Evolutionary conservation across 2,797 vertebrate genomes (phyloP).

Genomic region (Podarcis lilfordi): DNA sequence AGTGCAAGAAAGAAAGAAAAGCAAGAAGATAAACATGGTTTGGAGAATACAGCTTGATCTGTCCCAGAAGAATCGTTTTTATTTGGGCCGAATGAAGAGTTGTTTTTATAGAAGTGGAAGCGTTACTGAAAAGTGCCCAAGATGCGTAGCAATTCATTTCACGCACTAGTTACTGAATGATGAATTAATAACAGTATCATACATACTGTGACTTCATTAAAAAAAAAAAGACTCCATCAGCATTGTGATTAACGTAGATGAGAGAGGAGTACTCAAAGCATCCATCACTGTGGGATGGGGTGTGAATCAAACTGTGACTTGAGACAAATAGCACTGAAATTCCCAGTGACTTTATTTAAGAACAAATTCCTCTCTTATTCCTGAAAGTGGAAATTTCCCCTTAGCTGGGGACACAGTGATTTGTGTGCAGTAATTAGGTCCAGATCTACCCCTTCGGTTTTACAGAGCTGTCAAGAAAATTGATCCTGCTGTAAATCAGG

Average conservation of each 20-base stretch:
- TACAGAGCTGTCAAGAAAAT: not conserved
- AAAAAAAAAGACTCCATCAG: conserved; percentile 48
- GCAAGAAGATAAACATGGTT: conserved; percentile 11
- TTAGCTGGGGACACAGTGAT: conserved; percentile 23
- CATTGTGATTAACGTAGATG: conserved; percentile 73
- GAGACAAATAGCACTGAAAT: conserved; percentile 36
- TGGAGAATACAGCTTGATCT: conserved; percentile 24
- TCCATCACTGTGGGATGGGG: conserved; percentile 21
- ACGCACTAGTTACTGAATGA: conserved; percentile 64
- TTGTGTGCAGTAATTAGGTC: conserved; percentile 36
- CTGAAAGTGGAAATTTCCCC: conserved; percentile 21
- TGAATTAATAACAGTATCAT: conserved; percentile 73
- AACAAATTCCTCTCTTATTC: not conserved
- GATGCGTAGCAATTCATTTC: conserved; percentile 62
- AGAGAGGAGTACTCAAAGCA: conserved; percentile 52
- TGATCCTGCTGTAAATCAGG: not conserved
- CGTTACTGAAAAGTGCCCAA: conserved; percentile 48
- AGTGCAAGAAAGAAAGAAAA: conserved; percentile 3
- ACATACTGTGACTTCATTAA: conserved; percentile 57
- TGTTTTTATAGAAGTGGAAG: conserved; percentile 48
- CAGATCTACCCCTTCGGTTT: conserved; percentile 6
- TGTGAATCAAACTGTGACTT: conserved; percentile 31
- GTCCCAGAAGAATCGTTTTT: conserved; percentile 25
- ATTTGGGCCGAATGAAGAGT: conserved; percentile 32
- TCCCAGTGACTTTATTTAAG: not conserved